These are phyloP conservation scores for Puntigrus tetrazona DNA, from an alignment of 2,113 vertebrate species.

Conservation along the genomic window DNA sequence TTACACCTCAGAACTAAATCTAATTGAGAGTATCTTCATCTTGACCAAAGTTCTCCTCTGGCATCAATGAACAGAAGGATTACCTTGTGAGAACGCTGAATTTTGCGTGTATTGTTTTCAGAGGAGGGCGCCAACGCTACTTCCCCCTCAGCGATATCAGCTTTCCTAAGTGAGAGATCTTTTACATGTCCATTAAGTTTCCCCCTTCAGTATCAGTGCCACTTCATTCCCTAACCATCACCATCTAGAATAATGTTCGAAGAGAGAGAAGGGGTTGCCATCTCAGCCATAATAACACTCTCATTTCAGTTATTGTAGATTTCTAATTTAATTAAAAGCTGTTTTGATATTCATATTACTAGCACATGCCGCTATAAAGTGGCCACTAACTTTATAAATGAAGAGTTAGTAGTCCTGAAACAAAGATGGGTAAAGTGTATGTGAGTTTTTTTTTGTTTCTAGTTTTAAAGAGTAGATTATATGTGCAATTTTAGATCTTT, in stretches of 20 bases:
- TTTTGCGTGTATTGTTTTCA: conserved; percentile 57
- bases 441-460: neutral
- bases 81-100: conserved; percentile 40
- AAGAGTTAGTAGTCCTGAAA: neutral
- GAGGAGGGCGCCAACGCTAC: conserved; percentile 50
- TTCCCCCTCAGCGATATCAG: conserved; percentile 52
- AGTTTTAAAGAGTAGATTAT: neutral
- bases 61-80: conserved; percentile 9
- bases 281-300: neutral
- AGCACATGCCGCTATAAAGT: neutral
- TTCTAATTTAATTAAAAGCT: neutral
- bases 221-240: conserved; percentile 33
- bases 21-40: neutral
- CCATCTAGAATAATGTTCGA: neutral
- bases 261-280: neutral
- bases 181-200: conserved; percentile 55
- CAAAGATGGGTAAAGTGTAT: neutral
- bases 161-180: conserved; percentile 55
- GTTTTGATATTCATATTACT: neutral
- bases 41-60: conserved; percentile 41
- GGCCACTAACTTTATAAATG: neutral
- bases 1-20: neutral
- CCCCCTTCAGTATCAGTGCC: conserved; percentile 37
- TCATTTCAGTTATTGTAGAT: neutral
- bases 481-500: neutral